A percentile compares a stretch with the other conserved stretches of the same genome.
Conservation (phyloP, 2,888 invertebrate genomes). For the Halictus ligatus region DNA sequence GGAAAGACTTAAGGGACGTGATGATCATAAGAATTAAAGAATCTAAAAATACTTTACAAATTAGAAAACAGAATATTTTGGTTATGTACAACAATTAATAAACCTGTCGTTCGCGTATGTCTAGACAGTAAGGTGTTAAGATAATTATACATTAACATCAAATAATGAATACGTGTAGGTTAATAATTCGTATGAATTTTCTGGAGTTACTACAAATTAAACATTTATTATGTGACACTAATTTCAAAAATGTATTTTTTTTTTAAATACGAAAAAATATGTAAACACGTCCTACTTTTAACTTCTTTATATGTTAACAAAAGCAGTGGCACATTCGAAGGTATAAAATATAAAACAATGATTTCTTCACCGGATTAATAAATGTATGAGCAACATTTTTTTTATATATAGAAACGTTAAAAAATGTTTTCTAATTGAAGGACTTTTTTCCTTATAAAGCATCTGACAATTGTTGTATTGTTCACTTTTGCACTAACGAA, state of each 20-base stretch:
- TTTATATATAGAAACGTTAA: constrained; percentile 44
- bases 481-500: constrained; percentile 60
- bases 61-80: constrained; percentile 84
- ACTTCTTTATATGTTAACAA: constrained; percentile 38
- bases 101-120: constrained; percentile 82
- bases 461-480: constrained; percentile 60
- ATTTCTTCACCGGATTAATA: constrained; percentile 36
- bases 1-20: constrained; percentile 74
- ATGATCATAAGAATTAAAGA: constrained; percentile 75
- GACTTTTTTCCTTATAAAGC: constrained; percentile 53
- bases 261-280: constrained; percentile 26
- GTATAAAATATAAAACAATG: constrained; percentile 32
- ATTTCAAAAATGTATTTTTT: constrained; percentile 46
- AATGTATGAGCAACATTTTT: constrained; percentile 32
- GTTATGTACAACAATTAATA: constrained; percentile 83
- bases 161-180: constrained; percentile 72
- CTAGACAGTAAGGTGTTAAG: constrained; percentile 80
- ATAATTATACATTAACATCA: constrained; percentile 75
- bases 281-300: constrained; percentile 30
- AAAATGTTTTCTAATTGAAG: constrained; percentile 46
- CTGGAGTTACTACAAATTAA: constrained; percentile 54
- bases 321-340: constrained; percentile 42
- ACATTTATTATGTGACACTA: constrained; percentile 49
- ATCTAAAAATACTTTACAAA: constrained; percentile 81
- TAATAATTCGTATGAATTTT: constrained; percentile 58